Evolutionary conservation across 1,140 invertebrate species (phyloP).

Genomic region (Drosophila murphyi): DNA sequence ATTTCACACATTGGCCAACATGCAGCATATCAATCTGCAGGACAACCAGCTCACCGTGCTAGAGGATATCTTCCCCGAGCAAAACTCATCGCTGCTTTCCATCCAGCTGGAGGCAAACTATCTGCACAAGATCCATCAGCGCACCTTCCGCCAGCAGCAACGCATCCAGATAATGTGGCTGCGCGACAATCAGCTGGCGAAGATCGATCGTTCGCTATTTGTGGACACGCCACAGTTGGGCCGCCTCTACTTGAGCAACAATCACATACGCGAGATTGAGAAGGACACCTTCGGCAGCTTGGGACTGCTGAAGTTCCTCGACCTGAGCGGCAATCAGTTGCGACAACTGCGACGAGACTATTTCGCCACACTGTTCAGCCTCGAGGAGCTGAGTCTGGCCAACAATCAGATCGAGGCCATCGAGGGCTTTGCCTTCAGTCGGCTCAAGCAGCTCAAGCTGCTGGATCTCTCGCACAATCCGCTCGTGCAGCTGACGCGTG

Average conservation of each 20-base stretch:
- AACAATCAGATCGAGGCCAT: constrained; percentile 88
- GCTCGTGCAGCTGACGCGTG: constrained; percentile 86
- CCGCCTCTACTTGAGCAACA: constrained; percentile 92
- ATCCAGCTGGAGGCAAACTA: constrained; percentile 94
- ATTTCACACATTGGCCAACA: constrained; percentile 90
- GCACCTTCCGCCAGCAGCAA: constrained; percentile 91
- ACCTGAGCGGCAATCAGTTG: constrained; percentile 91
- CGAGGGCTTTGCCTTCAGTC: constrained; percentile 87
- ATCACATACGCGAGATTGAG: constrained; percentile 92
- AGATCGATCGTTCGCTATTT: constrained; percentile 90
- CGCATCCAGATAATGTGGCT: constrained; percentile 94
- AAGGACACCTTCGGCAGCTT: constrained; percentile 91
- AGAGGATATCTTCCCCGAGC: constrained; percentile 91
- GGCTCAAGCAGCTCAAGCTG: constrained; percentile 87
- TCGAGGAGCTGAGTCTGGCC: constrained; percentile 89
- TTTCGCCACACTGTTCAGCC: constrained; percentile 87
- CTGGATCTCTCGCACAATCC: constrained; percentile 89
- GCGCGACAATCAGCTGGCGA: constrained; percentile 91
- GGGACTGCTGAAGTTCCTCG: constrained; percentile 90
- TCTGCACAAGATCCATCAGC: constrained; percentile 90
- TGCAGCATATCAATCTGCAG: constrained; percentile 96
- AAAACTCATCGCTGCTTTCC: constrained; percentile 90
- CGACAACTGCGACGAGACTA: constrained; percentile 88
- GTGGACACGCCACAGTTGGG: constrained; percentile 90
- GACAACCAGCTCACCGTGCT: constrained; percentile 91